Evolutionary conservation across 2,888 invertebrate species (phyloP).

Genomic region (Lapara coniferarum): DNA sequence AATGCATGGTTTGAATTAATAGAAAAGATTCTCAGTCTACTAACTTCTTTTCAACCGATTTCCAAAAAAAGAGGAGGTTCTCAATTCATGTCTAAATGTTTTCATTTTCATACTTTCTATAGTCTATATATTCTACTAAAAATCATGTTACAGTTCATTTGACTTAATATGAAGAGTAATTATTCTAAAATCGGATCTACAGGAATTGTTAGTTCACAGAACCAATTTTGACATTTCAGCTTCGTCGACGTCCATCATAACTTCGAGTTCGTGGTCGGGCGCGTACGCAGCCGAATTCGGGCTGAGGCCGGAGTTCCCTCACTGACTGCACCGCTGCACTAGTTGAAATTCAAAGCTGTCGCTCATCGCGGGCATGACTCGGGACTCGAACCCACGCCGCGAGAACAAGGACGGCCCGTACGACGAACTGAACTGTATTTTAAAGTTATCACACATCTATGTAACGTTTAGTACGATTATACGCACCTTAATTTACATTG

Average conservation of each 20-base stretch:
- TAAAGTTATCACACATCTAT: neutral
- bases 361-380: neutral
- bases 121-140: no score
- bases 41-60: no score
- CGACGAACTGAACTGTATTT: neutral
- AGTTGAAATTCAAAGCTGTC: neutral
- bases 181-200: no score
- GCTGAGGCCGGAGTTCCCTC: constrained; percentile 61
- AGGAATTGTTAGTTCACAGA: no score
- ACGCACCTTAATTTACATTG: neutral
- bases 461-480: neutral
- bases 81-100: no score
- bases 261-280: constrained; percentile 60
- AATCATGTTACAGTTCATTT: no score
- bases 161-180: no score
- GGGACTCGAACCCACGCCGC: neutral
- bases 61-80: no score
- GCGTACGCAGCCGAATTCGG: constrained; percentile 66
- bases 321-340: constrained; percentile 46
- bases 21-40: no score
- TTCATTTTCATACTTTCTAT: no score
- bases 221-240: constrained; percentile 37
- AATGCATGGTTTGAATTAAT: no score
- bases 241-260: constrained; percentile 44
- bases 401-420: no score